Conservation (phyloP, 35 echinoderm and acorn worm species). For the Apostichopus californicus region DNA sequence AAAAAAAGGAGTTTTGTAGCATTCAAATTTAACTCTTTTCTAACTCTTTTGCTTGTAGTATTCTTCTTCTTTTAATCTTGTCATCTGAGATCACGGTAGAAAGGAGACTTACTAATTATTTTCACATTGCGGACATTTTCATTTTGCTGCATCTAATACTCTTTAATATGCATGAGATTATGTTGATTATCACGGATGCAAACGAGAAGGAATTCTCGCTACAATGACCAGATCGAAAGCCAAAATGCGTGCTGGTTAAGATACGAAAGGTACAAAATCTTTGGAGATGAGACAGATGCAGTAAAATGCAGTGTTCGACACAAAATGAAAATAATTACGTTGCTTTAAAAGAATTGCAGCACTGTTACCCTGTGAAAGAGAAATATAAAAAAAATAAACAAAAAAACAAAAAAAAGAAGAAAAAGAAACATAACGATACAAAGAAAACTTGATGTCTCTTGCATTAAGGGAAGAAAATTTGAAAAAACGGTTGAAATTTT, state of each 20-base stretch:
- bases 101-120: not conserved
- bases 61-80: not conserved
- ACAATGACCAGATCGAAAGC: not conserved
- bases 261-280: conserved; percentile 12
- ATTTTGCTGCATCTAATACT: not conserved
- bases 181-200: not conserved
- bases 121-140: not conserved
- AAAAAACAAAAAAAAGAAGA: too few relatives aligned
- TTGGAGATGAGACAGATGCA: not conserved
- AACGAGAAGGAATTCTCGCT: too few relatives aligned
- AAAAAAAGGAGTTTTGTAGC: too few relatives aligned
- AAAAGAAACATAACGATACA: too few relatives aligned
- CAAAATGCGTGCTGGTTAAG: conserved; percentile 51
- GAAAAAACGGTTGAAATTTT: not conserved
- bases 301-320: too few relatives aligned
- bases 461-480: not conserved
- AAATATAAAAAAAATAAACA: too few relatives aligned
- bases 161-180: not conserved
- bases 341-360: too few relatives aligned
- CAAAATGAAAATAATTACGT: too few relatives aligned
- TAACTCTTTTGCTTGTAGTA: too few relatives aligned
- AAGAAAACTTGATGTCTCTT: not conserved
- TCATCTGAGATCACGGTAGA: not conserved
- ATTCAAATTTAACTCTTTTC: too few relatives aligned
- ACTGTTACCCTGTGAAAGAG: too few relatives aligned